Evolutionary conservation across 2,113 vertebrate species (phyloP), one percentile per base, ranked within the genome.

Genomic region (Ancistrus triradiatus): DNA sequence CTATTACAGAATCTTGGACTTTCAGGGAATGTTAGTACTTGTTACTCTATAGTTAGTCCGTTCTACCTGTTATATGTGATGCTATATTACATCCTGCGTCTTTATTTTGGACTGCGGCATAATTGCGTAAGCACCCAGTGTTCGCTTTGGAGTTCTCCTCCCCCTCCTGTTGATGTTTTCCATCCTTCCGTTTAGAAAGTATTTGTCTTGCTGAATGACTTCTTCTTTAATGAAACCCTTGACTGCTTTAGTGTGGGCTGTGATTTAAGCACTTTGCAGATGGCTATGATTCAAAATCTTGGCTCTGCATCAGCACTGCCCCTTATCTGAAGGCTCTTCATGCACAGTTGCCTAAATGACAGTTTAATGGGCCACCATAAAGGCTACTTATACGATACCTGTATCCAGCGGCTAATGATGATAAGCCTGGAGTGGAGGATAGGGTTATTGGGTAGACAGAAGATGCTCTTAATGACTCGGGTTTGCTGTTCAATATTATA

Each of bases 191-290:
- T 85, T 87, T 82, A 78, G 78, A 83, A 86, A 86, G 81, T 86
- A 84, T 86, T 88, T 87, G 83, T 88, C 81, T 80, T 84, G 85
- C 84, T 79, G 86, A 87, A 80, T 85, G 86, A 82, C 83, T 87
- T 79, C 82, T 77, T 80, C 85, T 88, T 90, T 90, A 90, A 90
- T 89, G 86, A 90, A 91, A 90, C 85, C 85, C 87, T 84, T 87
- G 85, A 84, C 84, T 86, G 87, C 84, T 85, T 86, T 86, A 84
- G 83, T 83, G 87, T 79, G 81, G 84, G 85, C 82, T 86, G 86
- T 91, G 88, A 91, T 90, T 91, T 90, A 91, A 87, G 84, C 77
- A 83, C 83, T 74, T 83, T 80, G 83, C 73, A 86, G 83, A 86
- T 83, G 87, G 85, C 84, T 78, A 88, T 89, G 90, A 90, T 89